Conservation (phyloP, 2,888 invertebrate species). For the Parascotia fuliginaria region DNA sequence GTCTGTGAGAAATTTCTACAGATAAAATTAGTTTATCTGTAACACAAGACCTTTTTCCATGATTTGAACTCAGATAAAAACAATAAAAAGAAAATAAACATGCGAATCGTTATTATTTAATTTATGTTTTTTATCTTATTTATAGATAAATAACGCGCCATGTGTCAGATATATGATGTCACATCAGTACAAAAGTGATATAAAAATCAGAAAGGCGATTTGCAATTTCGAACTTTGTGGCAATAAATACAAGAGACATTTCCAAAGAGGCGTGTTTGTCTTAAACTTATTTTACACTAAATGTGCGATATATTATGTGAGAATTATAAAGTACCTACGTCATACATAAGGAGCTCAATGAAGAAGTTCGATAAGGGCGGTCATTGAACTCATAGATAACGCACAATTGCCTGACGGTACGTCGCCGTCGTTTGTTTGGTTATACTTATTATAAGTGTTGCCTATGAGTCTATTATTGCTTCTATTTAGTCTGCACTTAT, state of each 20-base stretch:
- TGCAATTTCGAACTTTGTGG: too few relatives aligned
- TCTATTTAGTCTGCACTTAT: slow-evolving; percentile 36
- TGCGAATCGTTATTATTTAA: not conserved
- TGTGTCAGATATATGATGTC: not conserved
- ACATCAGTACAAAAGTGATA: too few relatives aligned
- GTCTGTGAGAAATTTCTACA: not conserved
- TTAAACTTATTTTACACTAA: too few relatives aligned
- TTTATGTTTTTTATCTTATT: not conserved
- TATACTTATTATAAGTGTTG: slow-evolving; percentile 49
- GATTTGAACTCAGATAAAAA: not conserved
- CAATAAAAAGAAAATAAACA: not conserved
- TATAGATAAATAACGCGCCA: not conserved
- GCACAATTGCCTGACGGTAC: slow-evolving; percentile 49
- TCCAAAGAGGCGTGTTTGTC: too few relatives aligned
- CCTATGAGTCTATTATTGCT: slow-evolving; percentile 40
- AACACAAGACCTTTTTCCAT: not conserved
- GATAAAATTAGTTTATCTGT: not conserved
- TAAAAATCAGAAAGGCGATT: too few relatives aligned
- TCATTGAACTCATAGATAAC: slow-evolving; percentile 69
- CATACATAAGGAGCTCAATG: slow-evolving; percentile 67
- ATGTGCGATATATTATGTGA: slow-evolving; percentile 23
- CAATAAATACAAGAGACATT: too few relatives aligned
- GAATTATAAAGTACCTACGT: slow-evolving; percentile 50
- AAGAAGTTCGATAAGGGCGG: slow-evolving; percentile 70
- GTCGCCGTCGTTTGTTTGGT: slow-evolving; percentile 39